Percentiles rank a stretch among this genome's conserved stretches.
These are phyloP conservation scores for Dolomedes plantarius DNA, from an alignment of 2,888 invertebrate genomes.

Conservation along the genomic window DNA sequence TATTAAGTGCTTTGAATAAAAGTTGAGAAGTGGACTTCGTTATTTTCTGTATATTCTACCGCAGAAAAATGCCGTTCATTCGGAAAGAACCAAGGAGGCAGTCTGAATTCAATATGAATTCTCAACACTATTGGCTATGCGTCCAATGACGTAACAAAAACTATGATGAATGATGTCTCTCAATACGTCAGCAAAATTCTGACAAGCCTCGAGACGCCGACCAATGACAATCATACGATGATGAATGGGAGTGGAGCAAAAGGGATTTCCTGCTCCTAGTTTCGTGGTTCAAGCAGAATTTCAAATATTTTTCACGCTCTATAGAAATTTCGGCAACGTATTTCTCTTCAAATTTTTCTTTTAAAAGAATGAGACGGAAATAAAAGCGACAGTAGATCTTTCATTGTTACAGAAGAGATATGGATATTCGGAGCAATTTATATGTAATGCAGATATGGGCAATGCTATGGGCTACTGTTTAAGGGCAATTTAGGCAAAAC, in stretches of 20 bases:
- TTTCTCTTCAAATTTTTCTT: not conserved
- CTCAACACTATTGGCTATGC: not conserved
- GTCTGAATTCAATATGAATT: not conserved
- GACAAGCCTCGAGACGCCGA: not conserved
- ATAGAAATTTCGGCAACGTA: not conserved
- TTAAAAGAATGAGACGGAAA: too few species aligned
- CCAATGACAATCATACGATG: not conserved
- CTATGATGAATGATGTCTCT: not conserved
- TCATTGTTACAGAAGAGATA: too few species aligned
- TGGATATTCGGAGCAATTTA: too few species aligned
- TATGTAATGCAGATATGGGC: too few species aligned
- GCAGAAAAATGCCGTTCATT: too few species aligned
- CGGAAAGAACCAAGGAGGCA: not conserved
- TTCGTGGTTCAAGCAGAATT: not conserved
- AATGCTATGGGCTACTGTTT: too few species aligned
- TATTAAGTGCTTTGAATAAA: too few species aligned
- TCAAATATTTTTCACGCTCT: conserved; percentile 8
- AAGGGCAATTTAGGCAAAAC: too few species aligned
- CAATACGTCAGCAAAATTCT: not conserved
- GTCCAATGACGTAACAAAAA: not conserved
- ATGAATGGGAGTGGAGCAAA: conserved; percentile 1
- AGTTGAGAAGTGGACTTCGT: too few species aligned
- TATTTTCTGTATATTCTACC: too few species aligned
- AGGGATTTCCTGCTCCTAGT: not conserved
- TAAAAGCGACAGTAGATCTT: too few species aligned